Base-by-base conservation (phyloP, 2,797 vertebrate species). In the Microctenopoma stevenorrisi region DNA sequence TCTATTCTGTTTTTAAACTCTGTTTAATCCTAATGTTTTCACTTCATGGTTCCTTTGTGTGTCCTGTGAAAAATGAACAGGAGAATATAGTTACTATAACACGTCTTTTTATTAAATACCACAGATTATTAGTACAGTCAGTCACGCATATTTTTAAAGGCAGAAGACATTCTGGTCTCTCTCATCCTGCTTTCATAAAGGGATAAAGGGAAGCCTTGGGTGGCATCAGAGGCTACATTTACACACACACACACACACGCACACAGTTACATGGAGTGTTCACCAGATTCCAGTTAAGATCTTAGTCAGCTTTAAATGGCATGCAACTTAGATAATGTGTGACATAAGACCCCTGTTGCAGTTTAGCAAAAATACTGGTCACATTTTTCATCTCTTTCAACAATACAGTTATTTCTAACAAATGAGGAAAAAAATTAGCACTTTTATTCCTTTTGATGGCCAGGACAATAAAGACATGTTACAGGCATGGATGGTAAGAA, bases 41-140 rank as follows among this genome's bases (percentile, higher is more conserved):
- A 43, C 3, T 28, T 28, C 13, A 38, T 1, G 22, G 18, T 42
- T 42, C 58, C 49, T 52, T n/a, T 37, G 16, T 18, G 2, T 33
- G 12, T 48, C 15, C n/a, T 40, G 42, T 46, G 15, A 38, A 46
- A 57, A 63, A 74, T 1, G 54, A 44, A 43, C 0, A 43, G 14
- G 46, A 75, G 28, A 54, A 46, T 5, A 7, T 48, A 5, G 58
- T 86, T 88, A 89, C 71, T 78, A 25, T 72, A 90, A 91, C 81
- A 92, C 86, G 92, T 92, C 91, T 89, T 91, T 92, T 88, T 85
- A 67, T 86, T 91, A 83, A 92, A 90, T 93, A 93, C 75, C 89
- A 93, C 84, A 89, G 84, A 91, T 88, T 91, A 94, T 92, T 90
- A 94, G 90, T 89, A 94, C 87, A 93, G 91, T 92, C 85, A 89